Evolutionary conservation across 2,797 vertebrate genomes (phyloP).

Genomic region (Myripristis murdjan): DNA sequence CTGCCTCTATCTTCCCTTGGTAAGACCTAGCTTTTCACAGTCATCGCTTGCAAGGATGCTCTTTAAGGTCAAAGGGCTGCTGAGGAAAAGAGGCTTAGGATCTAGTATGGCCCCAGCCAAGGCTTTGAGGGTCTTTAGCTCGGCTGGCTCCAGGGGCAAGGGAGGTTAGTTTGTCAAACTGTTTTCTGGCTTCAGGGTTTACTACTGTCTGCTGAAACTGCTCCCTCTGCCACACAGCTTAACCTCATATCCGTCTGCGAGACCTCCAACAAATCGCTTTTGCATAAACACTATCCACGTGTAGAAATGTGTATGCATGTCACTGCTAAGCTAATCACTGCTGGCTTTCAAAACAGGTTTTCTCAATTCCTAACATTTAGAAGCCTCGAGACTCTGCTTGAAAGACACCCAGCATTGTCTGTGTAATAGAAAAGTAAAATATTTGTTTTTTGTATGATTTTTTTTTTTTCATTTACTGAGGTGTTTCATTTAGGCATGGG

Average conservation of each 20-base stretch:
- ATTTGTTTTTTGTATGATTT: not conserved
- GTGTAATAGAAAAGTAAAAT: not conserved
- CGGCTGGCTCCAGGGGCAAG: constrained; percentile 36
- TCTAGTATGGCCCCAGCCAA: constrained; percentile 34
- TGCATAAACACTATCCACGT: not conserved
- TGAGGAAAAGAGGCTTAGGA: constrained; percentile 68
- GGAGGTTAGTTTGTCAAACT: constrained; percentile 48
- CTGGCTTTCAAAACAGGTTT: not conserved
- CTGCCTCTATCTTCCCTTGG: constrained; percentile 58
- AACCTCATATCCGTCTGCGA: constrained; percentile 35
- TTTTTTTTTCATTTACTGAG: not conserved
- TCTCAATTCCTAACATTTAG: not conserved
- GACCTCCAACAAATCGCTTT: constrained; percentile 35
- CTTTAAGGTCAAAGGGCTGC: constrained; percentile 51
- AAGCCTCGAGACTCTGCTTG: not conserved
- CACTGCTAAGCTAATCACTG: constrained; percentile 11
- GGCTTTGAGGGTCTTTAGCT: constrained; percentile 55
- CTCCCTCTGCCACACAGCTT: constrained; percentile 37
- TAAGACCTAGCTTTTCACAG: constrained; percentile 62
- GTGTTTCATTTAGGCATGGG: not conserved
- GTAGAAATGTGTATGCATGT: constrained; percentile 13
- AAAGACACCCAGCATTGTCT: not conserved
- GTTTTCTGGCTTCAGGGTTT: constrained; percentile 45
- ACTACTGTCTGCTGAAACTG: constrained; percentile 26
- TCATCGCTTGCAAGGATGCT: constrained; percentile 51